A percentile compares a stretch with the other conserved stretches of the same genome.
These are phyloP conservation scores for Ephydatia muelleri DNA, from an alignment of 37 sponge, comb jelly and placozoan species.

Conservation along the genomic window DNA sequence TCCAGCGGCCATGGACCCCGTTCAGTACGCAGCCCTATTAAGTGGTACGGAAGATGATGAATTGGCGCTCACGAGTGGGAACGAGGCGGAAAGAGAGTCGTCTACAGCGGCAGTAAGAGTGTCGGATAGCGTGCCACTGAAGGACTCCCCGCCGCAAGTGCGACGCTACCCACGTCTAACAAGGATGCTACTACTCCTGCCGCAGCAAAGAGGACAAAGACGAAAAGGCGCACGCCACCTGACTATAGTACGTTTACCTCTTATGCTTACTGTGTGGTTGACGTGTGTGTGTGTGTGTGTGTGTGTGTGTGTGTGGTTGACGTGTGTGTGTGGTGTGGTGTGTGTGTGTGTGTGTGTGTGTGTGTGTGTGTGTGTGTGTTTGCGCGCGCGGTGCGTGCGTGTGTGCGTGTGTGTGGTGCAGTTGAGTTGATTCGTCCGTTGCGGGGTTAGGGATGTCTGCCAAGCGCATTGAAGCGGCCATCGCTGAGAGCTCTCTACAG, in stretches of 20 bases:
- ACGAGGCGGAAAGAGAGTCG: neutral
- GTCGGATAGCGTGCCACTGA: neutral
- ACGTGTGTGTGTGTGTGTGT: neutral
- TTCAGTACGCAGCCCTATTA: neutral
- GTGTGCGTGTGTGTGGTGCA: no score
- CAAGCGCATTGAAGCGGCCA: constrained; percentile 43
- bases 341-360: no score
- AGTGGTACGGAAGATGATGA: neutral
- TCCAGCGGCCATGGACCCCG: constrained; percentile 11
- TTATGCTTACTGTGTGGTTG: neutral
- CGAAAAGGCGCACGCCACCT: neutral
- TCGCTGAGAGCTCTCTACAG: constrained; percentile 39
- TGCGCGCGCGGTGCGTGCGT: no score
- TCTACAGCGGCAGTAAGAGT: neutral
- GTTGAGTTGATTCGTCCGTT: neutral
- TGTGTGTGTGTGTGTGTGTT: no score
- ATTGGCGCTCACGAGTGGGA: neutral
- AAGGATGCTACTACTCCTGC: neutral
- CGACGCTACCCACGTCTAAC: neutral
- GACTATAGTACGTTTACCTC: neutral
- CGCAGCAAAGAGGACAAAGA: neutral
- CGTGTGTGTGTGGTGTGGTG: no score
- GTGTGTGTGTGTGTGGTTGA: no score
- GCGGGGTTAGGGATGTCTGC: constrained; percentile 17
- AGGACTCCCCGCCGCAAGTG: neutral